These are phyloP conservation scores for Uloborus diversus DNA, from an alignment of 1,140 invertebrate genomes.

Conservation along the genomic window DNA sequence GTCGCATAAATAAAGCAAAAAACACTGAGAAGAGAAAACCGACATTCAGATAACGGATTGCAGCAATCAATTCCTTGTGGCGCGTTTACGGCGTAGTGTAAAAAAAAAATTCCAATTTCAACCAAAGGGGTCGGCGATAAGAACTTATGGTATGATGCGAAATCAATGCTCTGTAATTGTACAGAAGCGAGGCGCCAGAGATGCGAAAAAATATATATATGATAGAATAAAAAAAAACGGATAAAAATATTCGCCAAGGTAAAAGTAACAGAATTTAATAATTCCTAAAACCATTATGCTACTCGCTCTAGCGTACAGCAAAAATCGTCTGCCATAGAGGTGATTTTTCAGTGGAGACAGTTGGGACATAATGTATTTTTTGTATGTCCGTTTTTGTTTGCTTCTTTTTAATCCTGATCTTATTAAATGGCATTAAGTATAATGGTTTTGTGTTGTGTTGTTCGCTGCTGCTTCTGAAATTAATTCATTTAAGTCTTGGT, in stretches of 20 bases:
- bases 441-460: slow-evolving; percentile 24
- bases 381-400: background rate
- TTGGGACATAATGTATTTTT: slow-evolving; percentile 13
- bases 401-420: slow-evolving; percentile 13
- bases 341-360: slow-evolving; percentile 48
- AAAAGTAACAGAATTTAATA: slow-evolving; percentile 47
- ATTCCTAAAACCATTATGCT: slow-evolving; percentile 46
- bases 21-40: background rate
- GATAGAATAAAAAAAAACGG: slow-evolving; percentile 8
- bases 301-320: background rate
- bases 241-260: background rate
- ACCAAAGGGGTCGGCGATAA: slow-evolving; percentile 15
- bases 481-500: slow-evolving; percentile 24
- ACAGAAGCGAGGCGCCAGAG: background rate
- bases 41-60: slow-evolving; percentile 41
- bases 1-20: no score
- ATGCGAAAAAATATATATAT: slow-evolving; percentile 35
- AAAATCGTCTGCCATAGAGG: slow-evolving; percentile 17
- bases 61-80: slow-evolving; percentile 35
- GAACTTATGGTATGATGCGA: slow-evolving; percentile 26
- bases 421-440: slow-evolving; percentile 16
- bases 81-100: slow-evolving; percentile 8
- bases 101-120: slow-evolving; percentile 24
- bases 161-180: slow-evolving; percentile 45
- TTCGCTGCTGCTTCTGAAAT: background rate